Conservation (phyloP, 2,797 vertebrate genomes). For the Anas acuta region DNA sequence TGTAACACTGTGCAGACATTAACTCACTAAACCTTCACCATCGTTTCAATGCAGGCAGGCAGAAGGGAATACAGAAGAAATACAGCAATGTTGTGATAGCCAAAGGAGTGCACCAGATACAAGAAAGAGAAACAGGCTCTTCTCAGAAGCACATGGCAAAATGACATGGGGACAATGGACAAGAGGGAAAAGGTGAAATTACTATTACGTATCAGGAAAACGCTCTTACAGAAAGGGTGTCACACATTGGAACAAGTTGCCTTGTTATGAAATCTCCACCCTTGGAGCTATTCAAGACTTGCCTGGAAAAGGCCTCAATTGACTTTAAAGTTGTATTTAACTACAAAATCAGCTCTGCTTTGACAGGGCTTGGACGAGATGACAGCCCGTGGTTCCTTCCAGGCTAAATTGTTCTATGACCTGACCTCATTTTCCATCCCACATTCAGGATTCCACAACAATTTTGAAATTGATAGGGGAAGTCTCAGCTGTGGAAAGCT, state of each 20-base stretch:
- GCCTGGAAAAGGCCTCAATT: not conserved
- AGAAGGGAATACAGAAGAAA: not conserved
- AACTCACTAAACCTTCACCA: not conserved
- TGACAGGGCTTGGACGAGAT: not conserved
- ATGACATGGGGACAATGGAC: not conserved
- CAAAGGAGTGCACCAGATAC: rapidly evolving
- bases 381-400: not conserved
- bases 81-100: rapidly evolving
- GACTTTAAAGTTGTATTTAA: not conserved
- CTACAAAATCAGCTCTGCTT: not conserved
- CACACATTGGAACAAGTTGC: not conserved
- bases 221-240: not conserved
- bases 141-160: not conserved
- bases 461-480: not conserved
- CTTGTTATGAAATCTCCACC: not conserved
- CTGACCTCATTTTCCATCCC: not conserved
- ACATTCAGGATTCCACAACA: not conserved
- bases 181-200: not conserved
- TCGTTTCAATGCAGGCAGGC: not conserved
- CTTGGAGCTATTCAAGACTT: not conserved
- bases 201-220: rapidly evolving
- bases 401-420: not conserved
- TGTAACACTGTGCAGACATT: not conserved
- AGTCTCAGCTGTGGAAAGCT: rapidly evolving
- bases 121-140: not conserved